Conservation (phyloP, 2,888 invertebrate species). For the Ptycholaimellus sp. region DNA sequence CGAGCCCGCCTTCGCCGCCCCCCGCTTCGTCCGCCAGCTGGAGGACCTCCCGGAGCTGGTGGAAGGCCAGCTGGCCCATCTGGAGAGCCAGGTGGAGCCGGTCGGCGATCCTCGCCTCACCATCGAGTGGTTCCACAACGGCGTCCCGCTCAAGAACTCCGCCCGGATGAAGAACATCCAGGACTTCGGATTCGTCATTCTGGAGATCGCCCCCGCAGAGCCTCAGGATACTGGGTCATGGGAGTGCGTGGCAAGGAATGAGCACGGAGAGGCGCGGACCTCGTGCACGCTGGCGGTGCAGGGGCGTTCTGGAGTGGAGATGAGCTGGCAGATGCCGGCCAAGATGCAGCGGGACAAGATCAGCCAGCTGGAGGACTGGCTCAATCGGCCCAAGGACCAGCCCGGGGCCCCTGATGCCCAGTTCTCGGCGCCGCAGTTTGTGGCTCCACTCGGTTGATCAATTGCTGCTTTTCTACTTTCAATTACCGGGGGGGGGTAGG, state of each 20-base stretch:
- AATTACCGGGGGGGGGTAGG: too few species aligned
- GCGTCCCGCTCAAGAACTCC: slow-evolving; percentile 48
- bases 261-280: slow-evolving; percentile 72
- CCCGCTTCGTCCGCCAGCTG: slow-evolving; percentile 67
- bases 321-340: slow-evolving; percentile 22
- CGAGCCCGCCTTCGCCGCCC: slow-evolving; percentile 49
- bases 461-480: too few species aligned
- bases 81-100: slow-evolving; percentile 75
- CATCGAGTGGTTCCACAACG: slow-evolving; percentile 41
- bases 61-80: slow-evolving; percentile 85
- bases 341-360: slow-evolving; percentile 44
- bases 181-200: slow-evolving; percentile 80
- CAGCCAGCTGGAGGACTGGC: slow-evolving; percentile 65
- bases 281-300: slow-evolving; percentile 35
- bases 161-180: slow-evolving; percentile 50
- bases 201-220: slow-evolving; percentile 62
- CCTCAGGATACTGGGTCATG: slow-evolving; percentile 72
- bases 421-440: slow-evolving; percentile 48
- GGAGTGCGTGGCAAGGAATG: slow-evolving; percentile 64
- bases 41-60: slow-evolving; percentile 54
- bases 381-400: slow-evolving; percentile 38
- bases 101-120: slow-evolving; percentile 51
- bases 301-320: slow-evolving; percentile 16
- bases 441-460: slow-evolving; percentile 66
- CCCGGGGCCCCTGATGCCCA: slow-evolving; percentile 16